Conservation (phyloP, 2,888 invertebrate genomes). For the Crematogaster levior region DNA sequence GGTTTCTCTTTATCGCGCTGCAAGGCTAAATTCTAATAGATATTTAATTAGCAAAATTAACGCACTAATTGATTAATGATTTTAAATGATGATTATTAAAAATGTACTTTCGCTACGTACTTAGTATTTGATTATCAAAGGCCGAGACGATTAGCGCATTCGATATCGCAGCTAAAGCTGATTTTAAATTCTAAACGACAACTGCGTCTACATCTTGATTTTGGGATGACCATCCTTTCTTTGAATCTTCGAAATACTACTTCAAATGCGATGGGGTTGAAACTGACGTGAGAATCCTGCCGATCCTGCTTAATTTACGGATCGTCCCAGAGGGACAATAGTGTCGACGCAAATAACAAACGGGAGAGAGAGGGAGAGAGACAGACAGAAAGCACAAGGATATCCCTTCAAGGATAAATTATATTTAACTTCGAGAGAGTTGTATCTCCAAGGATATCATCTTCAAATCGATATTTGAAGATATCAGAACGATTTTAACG, state of each 20-base stretch:
- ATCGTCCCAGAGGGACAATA: conserved; percentile 6
- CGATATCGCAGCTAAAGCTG: conserved; percentile 69
- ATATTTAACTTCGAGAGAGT: conserved; percentile 66
- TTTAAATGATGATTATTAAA: background rate
- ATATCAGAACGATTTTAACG: background rate
- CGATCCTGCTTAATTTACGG: conserved; percentile 56
- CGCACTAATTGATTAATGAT: background rate
- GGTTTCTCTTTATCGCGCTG: conserved; percentile 17
- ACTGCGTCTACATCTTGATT: conserved; percentile 71
- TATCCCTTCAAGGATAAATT: conserved; percentile 69
- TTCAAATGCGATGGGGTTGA: conserved; percentile 76
- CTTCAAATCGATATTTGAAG: conserved; percentile 57
- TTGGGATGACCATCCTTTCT: conserved; percentile 77
- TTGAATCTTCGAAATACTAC: conserved; percentile 76
- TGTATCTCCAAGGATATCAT: conserved; percentile 62
- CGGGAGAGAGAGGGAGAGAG: conserved; percentile 7
- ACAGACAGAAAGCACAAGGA: conserved; percentile 38
- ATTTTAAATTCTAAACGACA: conserved; percentile 76
- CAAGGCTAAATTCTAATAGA: background rate
- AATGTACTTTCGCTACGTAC: too few species aligned
- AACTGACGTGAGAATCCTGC: conserved; percentile 73
- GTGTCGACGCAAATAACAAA: conserved; percentile 29
- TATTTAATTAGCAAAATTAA: background rate
- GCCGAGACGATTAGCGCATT: conserved; percentile 63
- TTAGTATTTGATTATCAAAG: background rate